Base-by-base conservation (phyloP, 2,888 invertebrate genomes). In the Nesidiocoris tenuis region DNA sequence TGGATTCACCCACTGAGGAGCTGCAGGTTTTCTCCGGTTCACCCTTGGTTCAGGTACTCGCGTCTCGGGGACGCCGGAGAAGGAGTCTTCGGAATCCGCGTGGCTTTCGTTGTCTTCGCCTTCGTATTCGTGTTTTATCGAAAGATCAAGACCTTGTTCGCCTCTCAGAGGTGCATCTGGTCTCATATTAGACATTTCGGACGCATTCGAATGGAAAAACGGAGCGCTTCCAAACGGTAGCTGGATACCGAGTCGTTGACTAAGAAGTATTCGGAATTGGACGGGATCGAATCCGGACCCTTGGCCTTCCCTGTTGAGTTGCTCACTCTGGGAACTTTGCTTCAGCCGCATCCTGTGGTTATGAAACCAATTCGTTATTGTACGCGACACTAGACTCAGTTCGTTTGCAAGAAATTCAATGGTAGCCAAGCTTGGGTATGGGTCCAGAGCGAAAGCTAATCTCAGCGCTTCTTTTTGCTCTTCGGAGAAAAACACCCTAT, bases 361-460 rank as follows among this genome's bases (percentile, higher is more conserved):
- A 87, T 99, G 98, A 88, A 99, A 99, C 99, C 99, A 99, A 85
- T 99, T 99, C 78, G 97, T 97, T 82, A 99, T 98, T 74, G 98
- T 98, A 80, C 98, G 88, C 68, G 96, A 92, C 3, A 96, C 94
- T 57, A 99, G 87, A 7, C 91, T 93, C 75, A 99, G 86, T 84
- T 97, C 96, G 25, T 90, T 89, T 25, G 98, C 96, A 76, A 99
- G 87, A 82, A 96, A 96, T 83, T 98, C 98, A 80, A 98, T 96
- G 76, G 96, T 96, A 22, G 94, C 93, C 82, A 96, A 93, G 84
- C 95, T 96, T 0, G 99, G 99, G 84, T 99, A 98, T 0, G 98
- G 97, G 83, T 99, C 98, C 68, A 97, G 87, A 0, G 94, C 93
- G 83, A 98, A 99, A 0, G 98, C 98, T 78, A 96, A 86, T 77